phyloP scores from a whole-genome alignment of 2,797 vertebrate species.

The Garrulus glandarius region DNA sequence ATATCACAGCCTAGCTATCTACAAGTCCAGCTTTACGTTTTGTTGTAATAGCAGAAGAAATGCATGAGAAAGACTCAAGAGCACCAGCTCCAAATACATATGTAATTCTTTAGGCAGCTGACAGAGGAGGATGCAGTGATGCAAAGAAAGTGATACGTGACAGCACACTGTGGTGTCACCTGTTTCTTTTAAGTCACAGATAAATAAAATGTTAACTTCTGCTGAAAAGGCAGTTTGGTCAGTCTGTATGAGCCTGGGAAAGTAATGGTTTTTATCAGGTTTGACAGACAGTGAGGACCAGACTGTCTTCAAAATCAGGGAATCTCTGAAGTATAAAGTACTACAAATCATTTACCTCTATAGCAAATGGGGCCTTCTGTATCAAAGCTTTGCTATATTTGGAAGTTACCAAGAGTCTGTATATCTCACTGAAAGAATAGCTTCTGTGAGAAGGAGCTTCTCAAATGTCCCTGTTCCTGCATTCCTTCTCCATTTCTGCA shows the following conservation, averaged over 20 bases:
- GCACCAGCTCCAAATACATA: background rate
- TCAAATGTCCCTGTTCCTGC: background rate
- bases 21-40: background rate
- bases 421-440: background rate
- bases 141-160: background rate
- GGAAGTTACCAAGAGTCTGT: background rate
- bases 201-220: background rate
- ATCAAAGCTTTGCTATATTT: background rate
- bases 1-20: background rate
- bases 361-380: background rate
- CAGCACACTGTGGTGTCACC: background rate
- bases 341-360: background rate
- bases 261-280: background rate
- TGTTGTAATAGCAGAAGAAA: background rate
- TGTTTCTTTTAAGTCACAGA: background rate
- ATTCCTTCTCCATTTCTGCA: background rate
- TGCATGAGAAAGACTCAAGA: background rate
- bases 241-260: background rate
- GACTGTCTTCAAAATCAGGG: background rate
- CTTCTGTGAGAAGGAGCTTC: background rate
- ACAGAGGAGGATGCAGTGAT: background rate
- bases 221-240: background rate
- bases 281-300: background rate
- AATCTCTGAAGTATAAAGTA: background rate
- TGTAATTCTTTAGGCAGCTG: background rate